A percentile compares a stretch with the other conserved stretches of the same genome.
Conservation (phyloP, 2,797 vertebrate genomes). For the Monodelphis domestica region DNA sequence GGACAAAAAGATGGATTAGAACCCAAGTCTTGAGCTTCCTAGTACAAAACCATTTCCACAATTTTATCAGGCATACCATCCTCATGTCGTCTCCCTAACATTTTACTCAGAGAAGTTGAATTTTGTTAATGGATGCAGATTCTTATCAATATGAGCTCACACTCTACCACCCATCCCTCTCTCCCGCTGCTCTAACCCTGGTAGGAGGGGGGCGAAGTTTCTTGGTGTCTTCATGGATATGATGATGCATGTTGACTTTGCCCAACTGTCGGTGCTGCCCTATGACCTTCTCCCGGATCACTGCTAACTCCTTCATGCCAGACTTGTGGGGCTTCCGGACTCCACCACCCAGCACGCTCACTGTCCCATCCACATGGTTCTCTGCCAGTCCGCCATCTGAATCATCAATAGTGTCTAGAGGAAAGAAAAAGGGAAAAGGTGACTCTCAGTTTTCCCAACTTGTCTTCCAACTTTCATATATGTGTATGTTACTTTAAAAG, state of each 20-base stretch:
- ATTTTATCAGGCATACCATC: not conserved
- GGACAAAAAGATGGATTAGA: not conserved
- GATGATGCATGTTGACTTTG: slow-evolving; percentile 81
- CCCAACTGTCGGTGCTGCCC: slow-evolving; percentile 88
- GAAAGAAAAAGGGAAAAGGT: slow-evolving; percentile 35
- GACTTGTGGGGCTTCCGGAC: slow-evolving; percentile 82
- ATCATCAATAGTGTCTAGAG: slow-evolving; percentile 82
- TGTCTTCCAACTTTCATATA: not conserved
- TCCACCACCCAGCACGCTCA: slow-evolving; percentile 77
- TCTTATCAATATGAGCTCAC: not conserved
- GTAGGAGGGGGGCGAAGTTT: slow-evolving; percentile 82
- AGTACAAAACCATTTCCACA: accelerated
- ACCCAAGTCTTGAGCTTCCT: not conserved
- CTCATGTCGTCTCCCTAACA: not conserved
- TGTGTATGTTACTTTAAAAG: not conserved
- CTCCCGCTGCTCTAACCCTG: slow-evolving; percentile 80
- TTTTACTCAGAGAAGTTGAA: not conserved
- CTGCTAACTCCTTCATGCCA: slow-evolving; percentile 85
- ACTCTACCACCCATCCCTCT: not conserved
- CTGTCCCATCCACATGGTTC: slow-evolving; percentile 82
- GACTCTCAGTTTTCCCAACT: not conserved
- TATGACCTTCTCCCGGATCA: slow-evolving; percentile 84
- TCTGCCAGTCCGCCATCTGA: slow-evolving; percentile 79
- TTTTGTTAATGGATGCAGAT: not conserved
- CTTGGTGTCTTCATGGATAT: slow-evolving; percentile 84